Evolutionary conservation across 2,888 invertebrate genomes (phyloP).

Genomic region (Smittia sp.): DNA sequence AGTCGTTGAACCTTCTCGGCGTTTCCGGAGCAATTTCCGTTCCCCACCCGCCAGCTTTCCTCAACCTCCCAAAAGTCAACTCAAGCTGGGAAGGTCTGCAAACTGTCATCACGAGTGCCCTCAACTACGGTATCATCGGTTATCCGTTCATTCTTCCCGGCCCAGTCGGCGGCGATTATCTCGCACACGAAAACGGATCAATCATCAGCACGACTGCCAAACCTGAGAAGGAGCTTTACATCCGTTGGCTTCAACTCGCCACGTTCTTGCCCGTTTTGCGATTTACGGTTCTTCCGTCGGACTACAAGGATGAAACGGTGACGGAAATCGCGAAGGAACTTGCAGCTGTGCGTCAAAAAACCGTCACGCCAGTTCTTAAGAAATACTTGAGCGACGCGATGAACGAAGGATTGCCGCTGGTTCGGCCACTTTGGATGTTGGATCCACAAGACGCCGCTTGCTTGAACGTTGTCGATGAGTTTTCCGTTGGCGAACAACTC

Average conservation of each 20-base stretch:
- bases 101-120: slow-evolving; percentile 79
- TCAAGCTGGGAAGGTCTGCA: slow-evolving; percentile 85
- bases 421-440: slow-evolving; percentile 87
- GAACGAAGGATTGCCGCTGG: slow-evolving; percentile 77
- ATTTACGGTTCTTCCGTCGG: slow-evolving; percentile 85
- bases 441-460: slow-evolving; percentile 77
- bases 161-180: slow-evolving; percentile 85
- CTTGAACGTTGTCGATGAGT: slow-evolving; percentile 76
- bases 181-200: slow-evolving; percentile 56
- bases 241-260: slow-evolving; percentile 87
- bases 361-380: slow-evolving; percentile 72
- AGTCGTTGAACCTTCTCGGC: slow-evolving; percentile 67
- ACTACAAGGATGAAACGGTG: slow-evolving; percentile 76
- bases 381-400: slow-evolving; percentile 75
- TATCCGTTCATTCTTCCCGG: slow-evolving; percentile 93
- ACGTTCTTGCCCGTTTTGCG: slow-evolving; percentile 90
- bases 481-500: slow-evolving; percentile 83
- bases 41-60: slow-evolving; percentile 81
- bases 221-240: slow-evolving; percentile 78
- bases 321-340: slow-evolving; percentile 74
- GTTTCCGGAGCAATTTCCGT: slow-evolving; percentile 78
- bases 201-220: slow-evolving; percentile 58
- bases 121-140: slow-evolving; percentile 85
- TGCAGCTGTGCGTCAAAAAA: slow-evolving; percentile 69
- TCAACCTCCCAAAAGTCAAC: slow-evolving; percentile 79